Conservation (phyloP, 92 coral and sea anemone species). For the Epizoanthus rinbou region DNA sequence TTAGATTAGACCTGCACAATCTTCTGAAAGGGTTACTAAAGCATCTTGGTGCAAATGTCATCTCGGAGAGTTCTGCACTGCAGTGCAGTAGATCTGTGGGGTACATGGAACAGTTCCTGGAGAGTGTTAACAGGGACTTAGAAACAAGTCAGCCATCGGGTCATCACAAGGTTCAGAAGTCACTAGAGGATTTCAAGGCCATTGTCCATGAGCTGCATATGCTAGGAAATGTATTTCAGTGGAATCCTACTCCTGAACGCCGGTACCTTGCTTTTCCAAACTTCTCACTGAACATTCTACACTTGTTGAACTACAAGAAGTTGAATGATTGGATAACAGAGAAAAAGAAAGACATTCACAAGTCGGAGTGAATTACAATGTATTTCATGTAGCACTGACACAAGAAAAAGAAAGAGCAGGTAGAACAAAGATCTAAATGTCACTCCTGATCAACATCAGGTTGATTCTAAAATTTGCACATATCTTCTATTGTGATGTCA, state of each 20-base stretch:
- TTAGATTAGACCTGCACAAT: conserved; percentile 35
- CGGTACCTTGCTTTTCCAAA: conserved; percentile 8
- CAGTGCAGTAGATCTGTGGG: conserved; percentile 33
- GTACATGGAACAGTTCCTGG: conserved; percentile 8
- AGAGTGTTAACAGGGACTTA: conserved; percentile 38
- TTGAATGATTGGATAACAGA: conserved; percentile 32
- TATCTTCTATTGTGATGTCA: too few species aligned
- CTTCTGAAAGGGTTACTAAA: conserved; percentile 28
- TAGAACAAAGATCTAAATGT: too few species aligned
- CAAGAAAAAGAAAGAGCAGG: too few species aligned
- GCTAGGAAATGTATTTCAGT: conserved; percentile 16
- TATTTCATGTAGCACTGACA: too few species aligned
- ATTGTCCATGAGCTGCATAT: conserved; percentile 38
- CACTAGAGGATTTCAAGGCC: conserved; percentile 10
- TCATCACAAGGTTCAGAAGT: conserved; percentile 43
- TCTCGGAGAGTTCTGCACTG: conserved; percentile 12
- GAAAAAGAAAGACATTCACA: conserved; percentile 19
- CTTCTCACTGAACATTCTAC: conserved; percentile 21
- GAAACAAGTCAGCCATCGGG: conserved; percentile 34
- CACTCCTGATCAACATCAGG: too few species aligned
- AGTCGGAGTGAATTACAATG: too few species aligned
- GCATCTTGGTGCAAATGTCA: conserved; percentile 39
- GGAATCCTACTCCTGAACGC: conserved; percentile 7
- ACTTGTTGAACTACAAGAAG: not conserved
- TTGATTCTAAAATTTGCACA: too few species aligned